Percentiles rank a stretch among this genome's conserved stretches.
Conservation (phyloP, 1,140 invertebrate species). For the Dysdera silvatica region DNA sequence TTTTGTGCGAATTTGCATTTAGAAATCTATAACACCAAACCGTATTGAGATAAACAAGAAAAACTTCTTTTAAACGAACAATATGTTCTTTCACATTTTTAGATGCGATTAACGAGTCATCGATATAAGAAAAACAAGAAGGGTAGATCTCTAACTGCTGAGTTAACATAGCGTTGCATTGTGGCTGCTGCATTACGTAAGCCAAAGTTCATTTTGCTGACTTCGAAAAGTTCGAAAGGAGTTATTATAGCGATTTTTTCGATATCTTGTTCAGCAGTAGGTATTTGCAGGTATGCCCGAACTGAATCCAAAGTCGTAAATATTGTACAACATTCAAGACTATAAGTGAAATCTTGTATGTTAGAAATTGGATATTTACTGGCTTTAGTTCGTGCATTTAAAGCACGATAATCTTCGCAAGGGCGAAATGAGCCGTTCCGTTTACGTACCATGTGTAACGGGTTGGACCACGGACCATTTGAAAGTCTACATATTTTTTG, state of each 20-base stretch:
- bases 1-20: not conserved
- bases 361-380: not conserved
- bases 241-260: not conserved
- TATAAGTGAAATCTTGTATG: not conserved
- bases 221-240: not conserved
- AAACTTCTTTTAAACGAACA: not conserved
- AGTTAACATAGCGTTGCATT: not conserved
- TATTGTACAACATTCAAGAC: not conserved
- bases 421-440: not conserved
- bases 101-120: not conserved
- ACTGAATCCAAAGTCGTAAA: not conserved
- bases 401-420: not conserved
- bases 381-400: not conserved
- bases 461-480: not conserved
- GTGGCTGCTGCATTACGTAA: not conserved
- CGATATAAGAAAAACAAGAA: not conserved
- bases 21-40: not conserved
- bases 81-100: not conserved
- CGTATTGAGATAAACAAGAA: not conserved
- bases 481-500: not conserved
- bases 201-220: not conserved
- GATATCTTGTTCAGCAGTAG: not conserved
- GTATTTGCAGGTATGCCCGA: not conserved
- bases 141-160: not conserved
- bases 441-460: not conserved